Base-by-base conservation (phyloP, 1,140 invertebrate species). In the Bombus sylvicola region DNA sequence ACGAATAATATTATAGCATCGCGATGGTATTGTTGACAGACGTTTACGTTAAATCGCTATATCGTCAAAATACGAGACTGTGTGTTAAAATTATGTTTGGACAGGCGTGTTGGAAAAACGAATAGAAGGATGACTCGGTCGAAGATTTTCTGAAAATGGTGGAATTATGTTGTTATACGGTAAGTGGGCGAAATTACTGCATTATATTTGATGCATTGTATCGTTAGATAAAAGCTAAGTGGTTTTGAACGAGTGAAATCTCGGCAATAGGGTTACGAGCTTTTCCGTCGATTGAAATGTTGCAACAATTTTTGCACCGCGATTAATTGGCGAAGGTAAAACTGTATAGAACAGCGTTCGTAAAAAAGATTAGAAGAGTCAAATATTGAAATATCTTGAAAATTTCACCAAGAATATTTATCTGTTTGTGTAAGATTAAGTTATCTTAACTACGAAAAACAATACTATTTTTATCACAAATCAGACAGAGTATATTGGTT, bases 381-480 rank as follows among this genome's bases (percentile, higher is more conserved):
- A 22, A 22, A 22, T 8, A 53, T 53, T 0, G 47, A 53, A 22
- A 53, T 53, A 8, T 53, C 1, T 22, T 22, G 47, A 53, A 22
- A 53, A 22, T 53, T 53, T 53, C 18, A 53, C 6, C 47, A 53
- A 53, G 47, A 22, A 22, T 22, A 22, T 53, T 53, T 53, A 22
- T 53, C 47, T 8, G 47, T 8, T 53, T 53, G 15, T 22, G 18
- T 53, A 53, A 53, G 18, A 53, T 53, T 53, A 53, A 18, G 18
- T 22, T 22, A 53, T 18, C 43, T 37, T 18, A 59, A n/a, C n/a
- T 2, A 28, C 15, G 68, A 74, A 66, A 85, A 81, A 74, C 69
- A 73, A 64, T 73, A 73, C 41, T 37, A 41, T 73, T 81, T 69
- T 73, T 66, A 47, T 34, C 59, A 41, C 43, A 79, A 79, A 71